These are phyloP conservation scores for Ganaspis brasiliensis DNA, from an alignment of 2,888 invertebrate species.

Conservation along the genomic window DNA sequence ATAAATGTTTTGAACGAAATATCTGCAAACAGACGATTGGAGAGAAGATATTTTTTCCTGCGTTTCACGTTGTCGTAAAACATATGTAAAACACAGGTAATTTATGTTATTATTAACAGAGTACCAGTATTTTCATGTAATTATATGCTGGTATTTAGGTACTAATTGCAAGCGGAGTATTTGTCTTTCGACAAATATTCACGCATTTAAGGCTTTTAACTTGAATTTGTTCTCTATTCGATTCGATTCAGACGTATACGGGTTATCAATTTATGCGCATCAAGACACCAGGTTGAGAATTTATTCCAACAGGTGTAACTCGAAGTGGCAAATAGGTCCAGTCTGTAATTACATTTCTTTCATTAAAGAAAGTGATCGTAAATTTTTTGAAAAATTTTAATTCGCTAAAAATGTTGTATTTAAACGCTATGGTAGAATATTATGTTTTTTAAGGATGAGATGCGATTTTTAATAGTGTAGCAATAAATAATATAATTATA, in stretches of 20 bases:
- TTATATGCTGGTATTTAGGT: slow-evolving; percentile 1
- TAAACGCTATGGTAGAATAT: no score
- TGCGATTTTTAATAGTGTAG: no score
- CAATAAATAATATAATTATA: no score
- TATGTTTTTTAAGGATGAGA: no score
- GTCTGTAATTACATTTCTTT: neutral
- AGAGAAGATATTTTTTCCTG: neutral
- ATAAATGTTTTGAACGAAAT: no score
- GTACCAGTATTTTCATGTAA: slow-evolving; percentile 10
- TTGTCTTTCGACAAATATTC: neutral
- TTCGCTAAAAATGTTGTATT: no score
- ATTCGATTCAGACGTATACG: neutral
- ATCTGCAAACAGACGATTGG: no score
- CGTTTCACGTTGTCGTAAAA: neutral
- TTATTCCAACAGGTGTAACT: slow-evolving; percentile 9
- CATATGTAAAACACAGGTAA: neutral
- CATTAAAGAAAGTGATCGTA: no score
- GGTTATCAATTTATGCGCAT: neutral
- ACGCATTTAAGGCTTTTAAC: neutral
- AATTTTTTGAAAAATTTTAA: no score
- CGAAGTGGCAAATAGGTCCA: neutral
- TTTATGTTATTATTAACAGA: neutral
- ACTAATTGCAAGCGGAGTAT: neutral
- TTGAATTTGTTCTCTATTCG: neutral
- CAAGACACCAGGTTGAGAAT: neutral